Base-by-base conservation (phyloP, 2,113 vertebrate genomes). In the Phrynocephalus versicolor region DNA sequence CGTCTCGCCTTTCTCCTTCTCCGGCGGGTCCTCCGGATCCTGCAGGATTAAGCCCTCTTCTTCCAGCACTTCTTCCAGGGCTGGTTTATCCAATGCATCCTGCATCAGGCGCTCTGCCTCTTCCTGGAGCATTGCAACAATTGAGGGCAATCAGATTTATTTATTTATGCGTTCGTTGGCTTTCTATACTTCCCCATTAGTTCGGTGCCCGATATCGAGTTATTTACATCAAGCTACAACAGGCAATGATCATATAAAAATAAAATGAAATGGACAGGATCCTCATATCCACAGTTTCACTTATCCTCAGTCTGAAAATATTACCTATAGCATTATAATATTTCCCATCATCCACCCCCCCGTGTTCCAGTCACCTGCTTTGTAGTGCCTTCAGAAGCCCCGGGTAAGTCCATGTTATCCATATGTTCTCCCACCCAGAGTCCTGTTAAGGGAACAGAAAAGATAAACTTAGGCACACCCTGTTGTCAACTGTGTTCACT, bases 1-100 rank as follows among this genome's bases (percentile, higher is more conserved):
- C 2, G 18, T 57, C 19, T 4, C 0, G 3, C 2, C 2, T 2
- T 39, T 58, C n/a, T 51, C 27, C 15, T 51, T 2, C 41, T 1
- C 15, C 14, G 1, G 1, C 12, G 39, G 21, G 37, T 30, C 18
- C 25, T 57, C 51, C n/a, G 10, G 25, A 23, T 25, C 27, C 18
- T 71, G 16, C 15, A 8, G 51, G 1, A 7, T 14, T 12, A 37
- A 12, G 1, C 2, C 8, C 21, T 41, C n/a, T 0, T 27, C 1
- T 37, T 10, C 0, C 55, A 33, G 0, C 1, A 33, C 30, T 1
- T 70, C 51, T 30, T 27, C 67, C 1, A 3, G 35, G 25, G 21
- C 23, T 25, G 62, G 18, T 21, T 64, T 83, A 3, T 65, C 41
- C 7, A 84, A 5, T 25, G 45, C 60, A 3, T 64, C 60, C 60